Evolutionary conservation across 2,888 invertebrate genomes (phyloP).

Genomic region (Melanchra persicariae): DNA sequence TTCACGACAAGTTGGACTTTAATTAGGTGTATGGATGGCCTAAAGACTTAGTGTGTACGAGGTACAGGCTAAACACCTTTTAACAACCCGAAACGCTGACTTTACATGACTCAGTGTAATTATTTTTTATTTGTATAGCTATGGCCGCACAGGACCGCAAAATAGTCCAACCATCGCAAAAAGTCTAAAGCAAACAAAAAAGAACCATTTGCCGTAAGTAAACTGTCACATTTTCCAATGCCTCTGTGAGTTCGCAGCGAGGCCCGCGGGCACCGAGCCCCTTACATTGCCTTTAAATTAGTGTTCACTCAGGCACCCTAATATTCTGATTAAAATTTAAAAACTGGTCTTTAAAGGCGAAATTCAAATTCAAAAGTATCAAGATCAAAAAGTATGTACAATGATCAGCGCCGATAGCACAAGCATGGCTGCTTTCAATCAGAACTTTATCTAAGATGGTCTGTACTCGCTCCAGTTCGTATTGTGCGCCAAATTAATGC

Average conservation of each 20-base stretch:
- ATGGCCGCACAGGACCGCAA: not conserved
- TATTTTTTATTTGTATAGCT: not conserved
- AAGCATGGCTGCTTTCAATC: conserved; percentile 38
- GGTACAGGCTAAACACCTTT: not conserved
- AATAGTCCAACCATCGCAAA: not conserved
- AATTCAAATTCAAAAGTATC: conserved; percentile 16
- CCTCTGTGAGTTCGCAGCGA: not conserved
- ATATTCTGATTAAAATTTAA: conserved; percentile 26
- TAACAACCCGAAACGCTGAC: too few relatives aligned
- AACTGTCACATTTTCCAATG: conserved; percentile 12
- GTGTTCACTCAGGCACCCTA: conserved; percentile 22
- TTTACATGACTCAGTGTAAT: not conserved
- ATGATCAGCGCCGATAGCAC: not conserved
- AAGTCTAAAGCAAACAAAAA: conserved; percentile 3
- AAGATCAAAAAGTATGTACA: not conserved
- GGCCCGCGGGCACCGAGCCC: conserved; percentile 5
- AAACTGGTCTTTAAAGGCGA: not conserved
- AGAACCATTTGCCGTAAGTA: not conserved
- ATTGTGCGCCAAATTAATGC: conserved; percentile 32
- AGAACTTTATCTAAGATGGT: conserved; percentile 27
- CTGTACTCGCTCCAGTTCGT: conserved; percentile 22
- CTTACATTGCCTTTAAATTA: conserved; percentile 22
- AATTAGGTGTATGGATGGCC: conserved; percentile 26
- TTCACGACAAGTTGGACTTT: conserved; percentile 15
- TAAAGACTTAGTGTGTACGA: not conserved